Conservation (phyloP, 1,140 invertebrate species). For the Cotesia chilonis region DNA sequence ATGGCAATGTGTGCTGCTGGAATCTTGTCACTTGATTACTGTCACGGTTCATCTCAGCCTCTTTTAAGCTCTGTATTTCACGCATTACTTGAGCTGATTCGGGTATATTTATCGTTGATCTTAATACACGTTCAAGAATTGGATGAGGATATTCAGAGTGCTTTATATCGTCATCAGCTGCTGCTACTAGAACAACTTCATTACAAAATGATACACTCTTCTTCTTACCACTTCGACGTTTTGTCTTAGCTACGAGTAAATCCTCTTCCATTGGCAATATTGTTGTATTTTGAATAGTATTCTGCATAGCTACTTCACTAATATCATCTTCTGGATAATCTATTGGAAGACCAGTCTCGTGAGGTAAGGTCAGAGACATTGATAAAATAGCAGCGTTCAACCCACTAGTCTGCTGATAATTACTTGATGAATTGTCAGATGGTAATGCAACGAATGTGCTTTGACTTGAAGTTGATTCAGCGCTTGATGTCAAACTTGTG, state of each 20-base stretch:
- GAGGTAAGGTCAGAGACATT: slow-evolving; percentile 60
- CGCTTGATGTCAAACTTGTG: slow-evolving; percentile 45
- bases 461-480: slow-evolving; percentile 54
- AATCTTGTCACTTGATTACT: slow-evolving; percentile 54
- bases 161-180: slow-evolving; percentile 89
- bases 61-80: slow-evolving; percentile 64
- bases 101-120: slow-evolving; percentile 80
- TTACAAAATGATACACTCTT: slow-evolving; percentile 95
- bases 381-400: slow-evolving; percentile 59
- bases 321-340: slow-evolving; percentile 64
- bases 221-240: slow-evolving; percentile 76
- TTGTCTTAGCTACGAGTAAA: slow-evolving; percentile 57
- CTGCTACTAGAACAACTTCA: slow-evolving; percentile 89
- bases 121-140: slow-evolving; percentile 84
- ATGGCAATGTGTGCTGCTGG: slow-evolving; percentile 62
- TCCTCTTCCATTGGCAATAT: slow-evolving; percentile 61
- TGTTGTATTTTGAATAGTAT: slow-evolving; percentile 62
- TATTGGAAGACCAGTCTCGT: slow-evolving; percentile 61
- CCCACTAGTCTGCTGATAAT: slow-evolving; percentile 49
- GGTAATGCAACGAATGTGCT: slow-evolving; percentile 44
- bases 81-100: slow-evolving; percentile 68
- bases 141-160: slow-evolving; percentile 91
- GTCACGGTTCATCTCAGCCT: slow-evolving; percentile 62
- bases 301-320: slow-evolving; percentile 64
- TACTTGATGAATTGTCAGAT: slow-evolving; percentile 21